Base-by-base conservation (phyloP, 2,113 vertebrate species). In the Tragelaphus scriptus region DNA sequence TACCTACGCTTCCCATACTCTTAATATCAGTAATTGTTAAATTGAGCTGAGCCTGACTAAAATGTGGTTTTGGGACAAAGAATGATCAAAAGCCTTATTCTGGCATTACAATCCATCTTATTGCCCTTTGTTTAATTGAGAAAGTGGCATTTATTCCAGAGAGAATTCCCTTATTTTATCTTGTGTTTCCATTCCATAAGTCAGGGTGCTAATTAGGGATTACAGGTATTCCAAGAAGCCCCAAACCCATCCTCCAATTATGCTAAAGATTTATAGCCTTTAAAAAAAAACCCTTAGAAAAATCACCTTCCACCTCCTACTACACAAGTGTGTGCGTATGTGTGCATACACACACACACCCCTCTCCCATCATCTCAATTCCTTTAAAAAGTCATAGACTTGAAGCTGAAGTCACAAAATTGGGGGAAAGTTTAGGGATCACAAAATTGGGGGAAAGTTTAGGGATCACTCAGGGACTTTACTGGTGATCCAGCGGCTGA, bases 61-160 rank as follows among this genome's bases (percentile, higher is more conserved):
- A 96, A 93, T 88, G 90, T 84, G 51, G 59, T 59, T 96, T 96
- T 86, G 26, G 95, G 92, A 97, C 93, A 94, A 94, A 97, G 94
- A 75, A 44, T 94, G 91, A 97, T 94, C 82, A 94, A 96, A 97
- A 96, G 58, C 55, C 51, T 65, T 88, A 40, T 58, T 80, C 93
- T 90, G 89, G 89, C 49, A n/a, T 96, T 55, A 80, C 87, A 95
- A 97, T 97, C 84, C 94, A 93, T 97, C 95, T 95, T 96, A 53
- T 2, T 95, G 97, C 94, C 96, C 97, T 98, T 98, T 97, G 97
- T 96, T 58, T 97, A 98, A 97, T 94, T 94, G 91, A 98, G 95
- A 96, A 95, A 87, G 84, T 97, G 93, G 51, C 97, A 96, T 96
- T 95, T 97, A 95, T 90, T 90, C 89, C 94, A 85, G 80, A 56